phyloP scores from a whole-genome alignment of 1,140 invertebrate genomes.

The Drosophila ironensis region DNA sequence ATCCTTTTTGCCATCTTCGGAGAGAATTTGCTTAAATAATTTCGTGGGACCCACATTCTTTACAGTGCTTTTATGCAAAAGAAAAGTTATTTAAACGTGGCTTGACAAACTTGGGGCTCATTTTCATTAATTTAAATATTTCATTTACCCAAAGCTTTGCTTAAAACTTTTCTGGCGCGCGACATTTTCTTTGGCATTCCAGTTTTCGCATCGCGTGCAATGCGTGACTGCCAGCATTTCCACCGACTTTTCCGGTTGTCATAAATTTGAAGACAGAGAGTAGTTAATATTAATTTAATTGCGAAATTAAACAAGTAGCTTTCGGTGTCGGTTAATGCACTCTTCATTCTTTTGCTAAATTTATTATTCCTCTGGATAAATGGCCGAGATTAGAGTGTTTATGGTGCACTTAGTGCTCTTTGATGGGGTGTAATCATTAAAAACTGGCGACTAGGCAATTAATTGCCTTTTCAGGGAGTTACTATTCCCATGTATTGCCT shows the following conservation, averaged over 20 bases:
- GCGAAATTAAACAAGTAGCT: conserved; percentile 59
- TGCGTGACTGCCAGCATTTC: conserved; percentile 59
- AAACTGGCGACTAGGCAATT: no score
- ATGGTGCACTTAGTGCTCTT: conserved; percentile 23
- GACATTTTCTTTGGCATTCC: conserved; percentile 40
- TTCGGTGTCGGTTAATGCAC: conserved; percentile 63
- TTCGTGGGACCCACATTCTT: no score
- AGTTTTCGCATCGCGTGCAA: conserved; percentile 55
- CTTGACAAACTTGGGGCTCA: no score
- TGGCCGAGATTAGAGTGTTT: conserved; percentile 22
- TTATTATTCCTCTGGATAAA: conserved; percentile 24
- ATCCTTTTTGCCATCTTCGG: no score
- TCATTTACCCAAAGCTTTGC: conserved; percentile 51
- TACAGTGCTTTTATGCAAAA: neutral
- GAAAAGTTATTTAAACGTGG: conserved; percentile 43
- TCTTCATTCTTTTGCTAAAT: conserved; percentile 21
- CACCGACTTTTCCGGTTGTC: conserved; percentile 15
- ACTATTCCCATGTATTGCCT: no score
- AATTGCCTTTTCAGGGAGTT: no score
- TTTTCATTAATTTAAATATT: conserved; percentile 70
- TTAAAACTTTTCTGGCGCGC: conserved; percentile 47
- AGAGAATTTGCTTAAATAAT: no score
- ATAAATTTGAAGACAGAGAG: conserved; percentile 58
- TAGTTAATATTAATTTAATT: conserved; percentile 74
- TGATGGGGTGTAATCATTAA: conserved; percentile 14